phyloP scores from a whole-genome alignment of 2,113 vertebrate genomes.

The Hyla sarda region DNA sequence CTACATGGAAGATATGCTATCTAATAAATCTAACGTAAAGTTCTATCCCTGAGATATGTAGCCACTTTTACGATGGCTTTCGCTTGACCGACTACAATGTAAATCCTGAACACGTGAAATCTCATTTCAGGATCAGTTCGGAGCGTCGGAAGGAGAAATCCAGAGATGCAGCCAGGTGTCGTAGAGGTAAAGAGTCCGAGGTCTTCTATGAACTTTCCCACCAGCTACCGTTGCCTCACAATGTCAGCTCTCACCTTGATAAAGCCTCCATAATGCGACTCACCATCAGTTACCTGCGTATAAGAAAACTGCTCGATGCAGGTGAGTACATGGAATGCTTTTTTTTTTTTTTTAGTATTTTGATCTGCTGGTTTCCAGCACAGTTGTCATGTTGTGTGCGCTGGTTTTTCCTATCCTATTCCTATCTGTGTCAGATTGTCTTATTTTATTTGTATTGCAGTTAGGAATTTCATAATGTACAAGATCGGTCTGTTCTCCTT shows the following conservation, averaged over 20 bases:
- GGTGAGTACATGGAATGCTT: slow-evolving; percentile 68
- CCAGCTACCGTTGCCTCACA: slow-evolving; percentile 92
- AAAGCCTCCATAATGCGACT: slow-evolving; percentile 98
- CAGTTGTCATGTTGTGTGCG: too few relatives aligned
- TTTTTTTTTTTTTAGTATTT: not conserved
- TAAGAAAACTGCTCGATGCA: slow-evolving; percentile 87
- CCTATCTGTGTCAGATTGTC: too few relatives aligned
- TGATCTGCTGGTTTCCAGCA: too few relatives aligned
- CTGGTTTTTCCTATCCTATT: too few relatives aligned
- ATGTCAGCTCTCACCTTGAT: slow-evolving; percentile 90
- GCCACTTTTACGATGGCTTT: too few relatives aligned
- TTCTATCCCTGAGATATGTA: too few relatives aligned
- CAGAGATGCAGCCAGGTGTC: slow-evolving; percentile 89
- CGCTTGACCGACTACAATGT: too few relatives aligned
- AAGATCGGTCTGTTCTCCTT: too few relatives aligned
- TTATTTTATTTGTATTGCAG: too few relatives aligned
- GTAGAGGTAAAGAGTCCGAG: slow-evolving; percentile 94
- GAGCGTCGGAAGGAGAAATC: slow-evolving; percentile 97
- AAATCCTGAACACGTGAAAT: not conserved
- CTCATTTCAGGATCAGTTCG: slow-evolving; percentile 83
- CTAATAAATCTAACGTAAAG: too few relatives aligned
- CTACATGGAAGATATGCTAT: too few relatives aligned
- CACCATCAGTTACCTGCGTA: slow-evolving; percentile 93
- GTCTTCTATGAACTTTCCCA: slow-evolving; percentile 95
- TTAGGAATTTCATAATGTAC: too few relatives aligned